A percentile compares a stretch with the other conserved stretches of the same genome.
phyloP scores from a whole-genome alignment of 2,113 vertebrate genomes.

The Sus scrofa region DNA sequence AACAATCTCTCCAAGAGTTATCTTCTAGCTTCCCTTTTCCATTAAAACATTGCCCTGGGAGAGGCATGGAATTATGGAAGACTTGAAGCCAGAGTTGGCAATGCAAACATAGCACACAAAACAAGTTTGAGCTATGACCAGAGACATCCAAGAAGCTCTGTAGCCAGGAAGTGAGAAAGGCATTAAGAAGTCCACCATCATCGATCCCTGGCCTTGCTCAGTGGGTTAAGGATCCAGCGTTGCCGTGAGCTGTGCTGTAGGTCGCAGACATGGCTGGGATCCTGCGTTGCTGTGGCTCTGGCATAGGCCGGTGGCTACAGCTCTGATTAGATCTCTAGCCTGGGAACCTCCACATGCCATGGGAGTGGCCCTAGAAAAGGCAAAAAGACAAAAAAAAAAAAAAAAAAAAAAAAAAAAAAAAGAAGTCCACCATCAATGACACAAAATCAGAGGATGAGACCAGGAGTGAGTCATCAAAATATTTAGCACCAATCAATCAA shows the following conservation, averaged over 20 bases:
- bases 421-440: neutral
- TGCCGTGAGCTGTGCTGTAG: no score
- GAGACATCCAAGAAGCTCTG: neutral
- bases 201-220: no score
- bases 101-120: neutral
- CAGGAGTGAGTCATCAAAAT: neutral
- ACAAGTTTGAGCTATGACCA: neutral
- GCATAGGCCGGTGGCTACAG: no score
- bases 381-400: no score
- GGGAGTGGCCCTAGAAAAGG: no score
- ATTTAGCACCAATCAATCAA: neutral
- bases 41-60: neutral
- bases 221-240: no score
- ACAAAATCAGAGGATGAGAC: neutral
- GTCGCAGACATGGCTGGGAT: no score
- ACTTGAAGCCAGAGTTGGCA: neutral
- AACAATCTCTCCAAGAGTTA: neutral
- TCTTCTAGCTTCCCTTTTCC: neutral
- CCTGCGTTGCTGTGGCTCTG: no score
- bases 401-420: no score
- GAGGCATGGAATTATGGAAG: neutral
- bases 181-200: constrained; percentile 11
- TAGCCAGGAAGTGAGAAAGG: neutral
- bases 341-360: no score
- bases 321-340: no score